Evolutionary conservation across 2,888 invertebrate species (phyloP).

Genomic region (Tachina lurida): DNA sequence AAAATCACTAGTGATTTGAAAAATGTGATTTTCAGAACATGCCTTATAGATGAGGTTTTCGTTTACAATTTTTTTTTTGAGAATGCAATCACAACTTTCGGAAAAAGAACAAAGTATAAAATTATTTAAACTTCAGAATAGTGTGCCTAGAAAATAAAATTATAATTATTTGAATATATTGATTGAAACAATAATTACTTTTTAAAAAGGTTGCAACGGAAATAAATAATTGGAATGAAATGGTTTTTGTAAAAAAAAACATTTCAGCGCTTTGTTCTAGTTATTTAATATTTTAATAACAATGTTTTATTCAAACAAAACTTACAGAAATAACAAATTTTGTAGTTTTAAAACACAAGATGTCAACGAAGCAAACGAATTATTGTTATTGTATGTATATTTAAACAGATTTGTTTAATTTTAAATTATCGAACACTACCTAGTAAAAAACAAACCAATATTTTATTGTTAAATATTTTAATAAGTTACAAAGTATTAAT

Average conservation of each 20-base stretch:
- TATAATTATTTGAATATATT: slow-evolving; percentile 24
- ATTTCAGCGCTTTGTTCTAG: background rate
- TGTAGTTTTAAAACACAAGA: background rate
- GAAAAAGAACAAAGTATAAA: background rate
- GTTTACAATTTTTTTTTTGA: background rate
- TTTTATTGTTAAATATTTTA: slow-evolving; percentile 54
- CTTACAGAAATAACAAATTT: background rate
- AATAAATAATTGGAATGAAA: background rate
- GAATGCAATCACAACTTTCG: background rate
- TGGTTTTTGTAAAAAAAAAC: background rate
- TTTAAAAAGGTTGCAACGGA: slow-evolving; percentile 9
- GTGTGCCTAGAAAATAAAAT: slow-evolving; percentile 59
- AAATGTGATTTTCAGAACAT: too few species aligned
- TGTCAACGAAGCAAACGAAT: background rate
- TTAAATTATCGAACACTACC: slow-evolving; percentile 15
- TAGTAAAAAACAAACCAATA: slow-evolving; percentile 30
- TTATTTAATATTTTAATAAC: background rate
- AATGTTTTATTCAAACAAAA: background rate
- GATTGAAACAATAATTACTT: slow-evolving; percentile 2
- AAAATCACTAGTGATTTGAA: too few species aligned
- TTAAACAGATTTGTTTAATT: slow-evolving; percentile 44
- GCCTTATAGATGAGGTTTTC: background rate
- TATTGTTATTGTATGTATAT: slow-evolving; percentile 35
- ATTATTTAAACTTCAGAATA: slow-evolving; percentile 55
- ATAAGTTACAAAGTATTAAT: slow-evolving; percentile 42